Conservation (phyloP, 2,888 invertebrate genomes). For the Ornithoptera priamus region DNA sequence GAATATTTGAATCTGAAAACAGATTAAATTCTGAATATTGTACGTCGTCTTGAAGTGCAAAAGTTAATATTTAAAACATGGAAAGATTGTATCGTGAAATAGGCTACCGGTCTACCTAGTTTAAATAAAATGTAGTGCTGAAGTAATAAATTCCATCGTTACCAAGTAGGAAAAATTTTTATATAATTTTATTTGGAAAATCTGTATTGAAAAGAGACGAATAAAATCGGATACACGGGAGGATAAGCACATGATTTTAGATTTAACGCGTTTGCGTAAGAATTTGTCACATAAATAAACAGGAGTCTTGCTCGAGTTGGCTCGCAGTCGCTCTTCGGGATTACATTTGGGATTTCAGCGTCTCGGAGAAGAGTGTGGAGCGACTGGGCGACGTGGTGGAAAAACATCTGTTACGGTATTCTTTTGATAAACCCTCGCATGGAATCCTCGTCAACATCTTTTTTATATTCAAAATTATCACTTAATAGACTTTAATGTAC, state of each 20-base stretch:
- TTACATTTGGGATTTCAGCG: conserved; percentile 73
- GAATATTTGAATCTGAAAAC: conserved; percentile 96
- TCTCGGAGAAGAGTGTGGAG: conserved; percentile 46
- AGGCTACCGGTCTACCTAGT: neutral
- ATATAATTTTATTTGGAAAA: conserved; percentile 17
- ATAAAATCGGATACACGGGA: conserved; percentile 47
- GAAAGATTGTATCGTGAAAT: no score
- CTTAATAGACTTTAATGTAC: neutral
- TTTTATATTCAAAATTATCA: conserved; percentile 20
- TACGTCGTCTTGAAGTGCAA: neutral
- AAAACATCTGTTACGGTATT: conserved; percentile 74
- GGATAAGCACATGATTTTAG: conserved; percentile 62
- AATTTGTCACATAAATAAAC: conserved; percentile 79
- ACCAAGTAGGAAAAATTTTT: neutral
- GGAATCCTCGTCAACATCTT: conserved; percentile 47
- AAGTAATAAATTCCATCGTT: neutral
- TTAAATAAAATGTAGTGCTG: neutral
- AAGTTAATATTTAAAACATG: no score
- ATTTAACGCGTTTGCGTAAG: conserved; percentile 67
- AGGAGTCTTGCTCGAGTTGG: conserved; percentile 68
- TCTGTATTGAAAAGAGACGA: conserved; percentile 32
- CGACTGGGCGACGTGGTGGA: conserved; percentile 60
- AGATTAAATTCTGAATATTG: neutral
- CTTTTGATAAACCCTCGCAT: conserved; percentile 54
- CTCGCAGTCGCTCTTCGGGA: conserved; percentile 68